Evolutionary conservation across 2,888 invertebrate species (phyloP).

Genomic region (Mactromeris polynyma): DNA sequence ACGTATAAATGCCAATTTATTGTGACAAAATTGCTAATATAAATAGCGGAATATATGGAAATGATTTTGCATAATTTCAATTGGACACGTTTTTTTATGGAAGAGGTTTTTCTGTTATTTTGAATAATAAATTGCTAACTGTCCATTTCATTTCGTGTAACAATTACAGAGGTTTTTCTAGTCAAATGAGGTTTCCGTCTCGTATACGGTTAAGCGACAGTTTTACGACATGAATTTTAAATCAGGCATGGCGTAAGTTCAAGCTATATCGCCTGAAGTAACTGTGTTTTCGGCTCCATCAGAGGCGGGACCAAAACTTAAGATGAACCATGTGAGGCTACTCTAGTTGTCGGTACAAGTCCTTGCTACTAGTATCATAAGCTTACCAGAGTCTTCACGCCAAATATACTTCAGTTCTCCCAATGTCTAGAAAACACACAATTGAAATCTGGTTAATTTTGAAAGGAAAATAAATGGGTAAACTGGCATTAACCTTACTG

Average conservation of each 20-base stretch:
- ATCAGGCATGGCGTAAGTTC: background rate
- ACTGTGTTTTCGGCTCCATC: no score
- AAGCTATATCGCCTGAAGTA: no score
- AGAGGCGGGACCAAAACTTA: no score
- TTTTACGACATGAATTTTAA: constrained; percentile 1
- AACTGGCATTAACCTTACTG: no score
- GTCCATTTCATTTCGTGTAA: background rate
- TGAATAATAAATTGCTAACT: background rate
- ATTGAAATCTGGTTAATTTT: no score
- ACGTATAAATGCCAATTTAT: constrained; percentile 1
- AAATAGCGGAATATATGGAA: background rate
- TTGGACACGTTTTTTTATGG: background rate
- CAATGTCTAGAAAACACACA: no score
- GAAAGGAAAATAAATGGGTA: no score
- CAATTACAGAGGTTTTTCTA: background rate
- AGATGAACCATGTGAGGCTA: no score
- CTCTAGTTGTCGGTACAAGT: no score
- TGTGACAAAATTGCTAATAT: background rate
- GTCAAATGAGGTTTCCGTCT: background rate
- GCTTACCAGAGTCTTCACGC: no score
- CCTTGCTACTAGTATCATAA: no score
- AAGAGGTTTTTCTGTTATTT: background rate
- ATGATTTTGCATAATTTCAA: constrained; percentile 2
- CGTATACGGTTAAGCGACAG: background rate
- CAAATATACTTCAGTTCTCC: no score